These are phyloP conservation scores for Ophion slaviceki DNA, from an alignment of 2,888 invertebrate genomes.

Conservation along the genomic window DNA sequence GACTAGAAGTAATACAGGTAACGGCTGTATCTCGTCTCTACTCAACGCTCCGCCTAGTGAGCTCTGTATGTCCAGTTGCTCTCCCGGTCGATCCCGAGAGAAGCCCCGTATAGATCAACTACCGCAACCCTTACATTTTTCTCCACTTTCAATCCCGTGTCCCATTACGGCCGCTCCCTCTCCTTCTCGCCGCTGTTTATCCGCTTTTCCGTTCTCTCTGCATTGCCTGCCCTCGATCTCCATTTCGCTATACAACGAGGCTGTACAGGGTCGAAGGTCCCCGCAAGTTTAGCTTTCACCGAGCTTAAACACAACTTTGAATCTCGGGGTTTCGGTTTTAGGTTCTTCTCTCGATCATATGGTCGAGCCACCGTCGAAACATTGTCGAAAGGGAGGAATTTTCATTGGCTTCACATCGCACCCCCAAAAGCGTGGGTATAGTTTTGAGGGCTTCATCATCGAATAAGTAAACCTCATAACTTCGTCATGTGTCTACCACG, in stretches of 20 bases:
- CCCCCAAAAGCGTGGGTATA: no score
- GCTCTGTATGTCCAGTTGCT: slow-evolving; percentile 40
- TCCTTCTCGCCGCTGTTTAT: not conserved
- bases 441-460: no score
- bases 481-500: no score
- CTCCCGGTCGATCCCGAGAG: slow-evolving; percentile 7
- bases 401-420: no score
- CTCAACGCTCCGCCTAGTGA: slow-evolving; percentile 3
- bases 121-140: slow-evolving; percentile 57
- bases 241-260: not conserved
- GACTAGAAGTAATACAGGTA: slow-evolving; percentile 43
- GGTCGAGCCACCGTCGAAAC: no score
- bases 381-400: no score
- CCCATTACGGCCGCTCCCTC: slow-evolving; percentile 31
- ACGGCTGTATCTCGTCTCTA: slow-evolving; percentile 36
- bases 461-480: no score
- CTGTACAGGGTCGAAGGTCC: slow-evolving; percentile 36
- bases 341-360: not conserved
- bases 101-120: slow-evolving; percentile 20
- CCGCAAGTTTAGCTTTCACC: slow-evolving; percentile 31
- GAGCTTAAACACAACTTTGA: slow-evolving; percentile 44
- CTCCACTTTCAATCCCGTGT: slow-evolving; percentile 44
- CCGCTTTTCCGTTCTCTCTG: not conserved
- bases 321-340: slow-evolving; percentile 58
- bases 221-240: not conserved